Base-by-base conservation (phyloP, 2,888 invertebrate species). In the Dorcus hopei region DNA sequence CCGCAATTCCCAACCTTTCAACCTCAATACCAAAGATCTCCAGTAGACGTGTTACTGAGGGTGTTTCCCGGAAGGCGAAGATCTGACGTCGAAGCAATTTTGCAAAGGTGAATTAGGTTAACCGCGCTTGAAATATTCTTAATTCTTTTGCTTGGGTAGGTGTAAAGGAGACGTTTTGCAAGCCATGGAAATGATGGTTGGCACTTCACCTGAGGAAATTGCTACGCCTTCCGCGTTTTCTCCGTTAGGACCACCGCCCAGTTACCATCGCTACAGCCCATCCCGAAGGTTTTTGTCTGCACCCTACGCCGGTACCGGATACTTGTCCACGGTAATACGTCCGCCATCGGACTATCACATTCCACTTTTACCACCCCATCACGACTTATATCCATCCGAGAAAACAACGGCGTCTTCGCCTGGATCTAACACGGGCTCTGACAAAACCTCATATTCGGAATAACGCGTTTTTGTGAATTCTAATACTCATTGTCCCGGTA, bases 171-270 rank as follows among this genome's bases (percentile, higher is more conserved):
- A 97, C 74, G 91, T 95, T 0, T 87, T 96, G 0, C 90, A 93
- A 67, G 95, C 96, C 0, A 96, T 97, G 87, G 96, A 97, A 74
- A 87, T 91, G 73, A 88, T 97, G 83, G 84, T 93, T 9, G 87
- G 88, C 62, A 87, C 88, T 1, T 38, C 63, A 59, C 61, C 70
- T 55, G 73, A 72, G 51, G 79, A 60, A 64, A 72, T 57, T 56
- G 74, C 61, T 56, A 72, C 71, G 61, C 80, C 67, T 57, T 91
- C 91, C 0, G 92, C 92, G 6, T 93, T 92, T 74, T 90, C 91
- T 1, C 92, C 92, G 0, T 74, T 92, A 63, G 86, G 83, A 3
- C 83, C 77, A 65, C 85, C 80, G 9, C 75, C 77, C 70, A 87
- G 81, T 61, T 85, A 85, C 65, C 86, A 86, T 3, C 82, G 86